A percentile compares a stretch with the other conserved stretches of the same genome.
Conservation (phyloP, 2,113 vertebrate genomes). For the Muntiacus reevesi region DNA sequence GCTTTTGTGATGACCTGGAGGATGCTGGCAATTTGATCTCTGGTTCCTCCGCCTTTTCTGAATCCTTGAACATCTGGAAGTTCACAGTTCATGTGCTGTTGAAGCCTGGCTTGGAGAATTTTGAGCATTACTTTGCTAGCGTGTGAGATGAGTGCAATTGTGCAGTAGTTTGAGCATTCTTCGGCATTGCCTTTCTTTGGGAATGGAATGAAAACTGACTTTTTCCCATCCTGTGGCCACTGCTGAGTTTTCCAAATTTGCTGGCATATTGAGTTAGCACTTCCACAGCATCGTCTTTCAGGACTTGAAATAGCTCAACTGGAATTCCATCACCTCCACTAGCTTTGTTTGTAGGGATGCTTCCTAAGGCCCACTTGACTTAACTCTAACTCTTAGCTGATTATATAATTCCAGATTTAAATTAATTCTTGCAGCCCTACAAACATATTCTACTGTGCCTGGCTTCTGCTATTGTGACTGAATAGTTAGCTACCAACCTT, state of each 20-base stretch:
- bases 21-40: neutral
- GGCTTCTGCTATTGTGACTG: neutral
- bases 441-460: neutral
- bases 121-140: neutral
- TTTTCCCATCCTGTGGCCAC: neutral
- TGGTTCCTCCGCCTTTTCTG: neutral
- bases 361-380: neutral
- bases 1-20: fast-evolving
- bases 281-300: neutral
- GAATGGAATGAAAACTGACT: neutral
- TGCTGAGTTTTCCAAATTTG: neutral
- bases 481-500: neutral
- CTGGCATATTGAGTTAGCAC: neutral
- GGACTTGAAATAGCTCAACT: neutral
- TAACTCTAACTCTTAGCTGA: neutral
- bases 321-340: neutral
- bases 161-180: neutral
- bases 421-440: neutral
- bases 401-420: neutral
- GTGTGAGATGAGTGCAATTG: neutral
- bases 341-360: neutral
- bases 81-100: neutral
- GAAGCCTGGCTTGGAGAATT: neutral
- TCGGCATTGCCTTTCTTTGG: neutral
- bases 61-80: neutral